Base-by-base conservation (phyloP, 2,797 vertebrate genomes). In the Delichon dasypus region DNA sequence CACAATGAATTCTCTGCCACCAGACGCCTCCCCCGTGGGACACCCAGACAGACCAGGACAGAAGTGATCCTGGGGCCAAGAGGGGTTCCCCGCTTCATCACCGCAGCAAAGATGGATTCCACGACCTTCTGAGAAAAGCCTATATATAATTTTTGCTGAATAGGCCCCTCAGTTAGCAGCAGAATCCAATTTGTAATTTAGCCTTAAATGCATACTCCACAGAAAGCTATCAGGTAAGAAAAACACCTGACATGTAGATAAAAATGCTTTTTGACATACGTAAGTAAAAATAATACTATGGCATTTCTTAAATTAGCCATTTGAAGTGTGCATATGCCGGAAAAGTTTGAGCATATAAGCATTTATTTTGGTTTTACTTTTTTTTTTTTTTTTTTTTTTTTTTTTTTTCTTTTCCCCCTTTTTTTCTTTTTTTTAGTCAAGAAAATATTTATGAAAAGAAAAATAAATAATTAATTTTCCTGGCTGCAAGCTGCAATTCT, bases 401-500 rank as follows among this genome's bases (percentile, higher is more conserved):
- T 36, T n/a, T n/a, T 36, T 26, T 11, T 26, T 18, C 26, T 80
- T 86, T 57, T 40, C 25, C n/a, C n/a, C n/a, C 10, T 38, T 38
- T 68, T 47, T 27, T 42, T 73, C 84, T 26, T 36, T 80, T 88
- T 57, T 40, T 30, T 70, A 55, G 82, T 83, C 73, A 85, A 77
- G 91, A 96, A 93, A 96, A 95, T 94, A 97, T 95, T 97, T 97
- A 97, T 95, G 90, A 97, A 97, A 97, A 96, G 82, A 90, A 97
- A 92, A 97, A 96, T 98, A 97, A 97, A 98, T 97, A 98, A 97
- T 97, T 97, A 97, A 98, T 83, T 94, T 91, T 47, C 73, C 94
- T 91, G 92, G 94, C 95, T 94, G 93, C 91, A 92, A 96, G 88
- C 89, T 96, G 77, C 89, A 91, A 95, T 89, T 95, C 92, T 94